Conservation (phyloP, 2,888 invertebrate genomes). For the Gastrophysa polygoni region DNA sequence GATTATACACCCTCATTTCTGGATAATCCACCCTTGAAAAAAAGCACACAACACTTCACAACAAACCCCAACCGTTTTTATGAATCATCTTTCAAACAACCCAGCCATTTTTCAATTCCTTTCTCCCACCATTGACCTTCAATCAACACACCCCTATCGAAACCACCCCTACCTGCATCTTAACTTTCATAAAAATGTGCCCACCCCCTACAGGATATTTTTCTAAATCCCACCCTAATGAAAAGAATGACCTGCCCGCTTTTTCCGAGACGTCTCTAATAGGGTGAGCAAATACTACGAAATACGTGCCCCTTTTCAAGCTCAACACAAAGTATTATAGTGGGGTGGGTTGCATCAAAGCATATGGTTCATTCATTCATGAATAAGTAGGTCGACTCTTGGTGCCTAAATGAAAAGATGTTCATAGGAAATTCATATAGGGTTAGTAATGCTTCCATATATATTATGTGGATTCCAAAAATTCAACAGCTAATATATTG, state of each 20-base stretch:
- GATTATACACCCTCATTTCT: constrained; percentile 2
- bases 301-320: constrained; percentile 25
- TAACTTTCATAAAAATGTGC: constrained; percentile 41
- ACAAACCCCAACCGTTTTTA: constrained; percentile 31
- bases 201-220: constrained; percentile 43
- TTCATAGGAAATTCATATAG: too few species aligned
- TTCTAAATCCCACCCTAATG: constrained; percentile 50
- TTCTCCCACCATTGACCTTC: constrained; percentile 34
- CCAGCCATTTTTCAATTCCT: constrained; percentile 37
- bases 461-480: too few species aligned
- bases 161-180: constrained; percentile 40
- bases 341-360: constrained; percentile 25
- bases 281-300: constrained; percentile 35
- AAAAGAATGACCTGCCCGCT: constrained; percentile 49
- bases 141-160: constrained; percentile 25
- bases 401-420: neutral
- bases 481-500: too few species aligned
- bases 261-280: constrained; percentile 41
- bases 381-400: neutral
- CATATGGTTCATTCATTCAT: constrained; percentile 25
- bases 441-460: too few species aligned
- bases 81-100: constrained; percentile 35
- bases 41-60: constrained; percentile 25
- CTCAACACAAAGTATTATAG: constrained; percentile 12
- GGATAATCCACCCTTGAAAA: constrained; percentile 26